A percentile compares a stretch with the other conserved stretches of the same genome.
These are phyloP conservation scores for Muscicapa adusta DNA, from an alignment of 2,113 vertebrate genomes.

Conservation along the genomic window DNA sequence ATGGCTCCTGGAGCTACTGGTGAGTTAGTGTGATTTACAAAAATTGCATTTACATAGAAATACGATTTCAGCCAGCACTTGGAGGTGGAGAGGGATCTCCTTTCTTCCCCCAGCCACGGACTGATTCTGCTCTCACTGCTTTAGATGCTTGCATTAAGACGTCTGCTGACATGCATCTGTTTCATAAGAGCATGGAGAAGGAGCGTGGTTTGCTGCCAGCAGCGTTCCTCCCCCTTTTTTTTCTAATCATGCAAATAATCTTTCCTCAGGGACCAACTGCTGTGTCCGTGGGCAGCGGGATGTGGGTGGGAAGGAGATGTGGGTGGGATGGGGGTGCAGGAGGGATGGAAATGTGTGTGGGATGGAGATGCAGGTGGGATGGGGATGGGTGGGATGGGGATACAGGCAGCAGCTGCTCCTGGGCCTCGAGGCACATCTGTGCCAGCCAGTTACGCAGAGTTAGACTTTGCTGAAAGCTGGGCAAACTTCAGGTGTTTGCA, in stretches of 20 bases:
- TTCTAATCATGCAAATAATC: neutral
- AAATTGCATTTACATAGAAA: constrained; percentile 39
- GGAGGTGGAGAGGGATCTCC: neutral
- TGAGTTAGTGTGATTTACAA: neutral
- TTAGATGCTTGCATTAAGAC: neutral
- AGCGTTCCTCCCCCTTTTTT: neutral
- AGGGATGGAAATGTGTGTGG: neutral
- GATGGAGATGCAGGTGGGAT: neutral
- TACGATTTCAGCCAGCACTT: neutral
- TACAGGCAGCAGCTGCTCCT: neutral
- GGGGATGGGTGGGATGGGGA: neutral
- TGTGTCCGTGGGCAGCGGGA: neutral
- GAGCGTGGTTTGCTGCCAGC: neutral
- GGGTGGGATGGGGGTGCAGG: neutral
- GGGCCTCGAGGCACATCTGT: neutral
- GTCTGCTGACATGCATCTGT: neutral
- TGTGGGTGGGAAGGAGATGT: neutral
- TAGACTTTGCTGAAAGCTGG: too few relatives aligned
- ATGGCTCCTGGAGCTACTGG: constrained; percentile 33
- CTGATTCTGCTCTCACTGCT: neutral
- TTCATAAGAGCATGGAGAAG: neutral
- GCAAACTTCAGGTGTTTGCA: neutral
- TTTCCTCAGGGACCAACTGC: neutral
- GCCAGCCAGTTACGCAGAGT: neutral
- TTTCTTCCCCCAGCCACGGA: neutral